A percentile compares a stretch with the other conserved stretches of the same genome.
Conservation (phyloP, 2,797 vertebrate genomes). For the Sebastes hubbsi region DNA sequence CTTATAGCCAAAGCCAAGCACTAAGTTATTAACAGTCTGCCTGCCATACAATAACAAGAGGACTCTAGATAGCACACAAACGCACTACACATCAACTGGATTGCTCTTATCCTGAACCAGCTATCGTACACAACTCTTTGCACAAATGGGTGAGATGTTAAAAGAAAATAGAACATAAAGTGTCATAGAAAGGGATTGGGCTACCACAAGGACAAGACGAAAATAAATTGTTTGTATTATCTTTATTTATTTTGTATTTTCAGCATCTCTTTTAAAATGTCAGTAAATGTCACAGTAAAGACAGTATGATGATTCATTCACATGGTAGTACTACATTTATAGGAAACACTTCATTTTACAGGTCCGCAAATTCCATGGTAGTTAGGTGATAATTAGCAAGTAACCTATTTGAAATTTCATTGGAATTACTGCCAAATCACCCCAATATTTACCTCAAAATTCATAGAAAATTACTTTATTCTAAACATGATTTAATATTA, state of each 20-base stretch:
- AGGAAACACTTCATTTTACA: too few relatives aligned
- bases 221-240: not conserved
- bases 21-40: conserved; percentile 2
- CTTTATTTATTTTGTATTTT: not conserved
- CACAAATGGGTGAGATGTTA: not conserved
- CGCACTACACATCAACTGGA: not conserved
- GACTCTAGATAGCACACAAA: not conserved
- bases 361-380: rapidly evolving
- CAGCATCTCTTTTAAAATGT: not conserved
- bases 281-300: too few relatives aligned
- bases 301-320: too few relatives aligned
- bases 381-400: too few relatives aligned
- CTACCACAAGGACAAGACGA: not conserved
- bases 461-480: too few relatives aligned
- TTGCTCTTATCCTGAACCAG: not conserved
- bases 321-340: too few relatives aligned
- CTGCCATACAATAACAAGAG: not conserved
- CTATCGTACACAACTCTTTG: not conserved
- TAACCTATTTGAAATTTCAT: too few relatives aligned
- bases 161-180: not conserved
- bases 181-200: not conserved
- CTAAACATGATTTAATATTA: too few relatives aligned
- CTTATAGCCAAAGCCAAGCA: conserved; percentile 26
- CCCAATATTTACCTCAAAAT: too few relatives aligned
- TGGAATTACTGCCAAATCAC: too few relatives aligned